A percentile compares a stretch with the other conserved stretches of the same genome.
phyloP scores from a whole-genome alignment of 2,888 invertebrate genomes.

The Oxyteleia sp. region DNA sequence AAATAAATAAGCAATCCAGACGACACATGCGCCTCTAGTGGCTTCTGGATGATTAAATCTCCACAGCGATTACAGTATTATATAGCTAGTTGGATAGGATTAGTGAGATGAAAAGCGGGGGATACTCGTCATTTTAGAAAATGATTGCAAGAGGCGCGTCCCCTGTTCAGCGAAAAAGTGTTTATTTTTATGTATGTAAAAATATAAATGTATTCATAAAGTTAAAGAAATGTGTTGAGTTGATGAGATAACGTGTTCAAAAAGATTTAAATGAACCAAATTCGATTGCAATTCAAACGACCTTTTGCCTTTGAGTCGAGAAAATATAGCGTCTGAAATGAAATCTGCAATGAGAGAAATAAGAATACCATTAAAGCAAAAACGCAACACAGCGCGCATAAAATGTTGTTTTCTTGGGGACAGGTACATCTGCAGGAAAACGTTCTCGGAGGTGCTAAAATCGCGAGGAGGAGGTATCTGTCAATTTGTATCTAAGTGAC shows the following conservation, averaged over 20 bases:
- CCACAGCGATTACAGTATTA: too few species aligned
- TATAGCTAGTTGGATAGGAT: too few species aligned
- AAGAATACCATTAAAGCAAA: constrained; percentile 58
- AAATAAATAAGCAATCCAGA: too few species aligned
- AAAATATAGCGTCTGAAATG: constrained; percentile 44
- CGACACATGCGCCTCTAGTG: too few species aligned
- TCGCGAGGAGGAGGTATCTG: constrained; percentile 75
- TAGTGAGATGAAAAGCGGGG: too few species aligned
- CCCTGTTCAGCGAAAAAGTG: not conserved
- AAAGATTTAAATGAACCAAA: constrained; percentile 58
- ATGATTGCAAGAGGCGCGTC: too few species aligned
- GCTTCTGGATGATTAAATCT: too few species aligned
- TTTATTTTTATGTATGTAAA: constrained; percentile 10
- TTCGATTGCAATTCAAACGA: constrained; percentile 65
- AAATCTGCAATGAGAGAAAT: constrained; percentile 53
- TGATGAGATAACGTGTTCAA: constrained; percentile 52
- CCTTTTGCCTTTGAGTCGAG: constrained; percentile 46
- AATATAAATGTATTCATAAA: constrained; percentile 36
- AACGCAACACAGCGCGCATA: constrained; percentile 21
- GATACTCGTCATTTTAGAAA: too few species aligned
- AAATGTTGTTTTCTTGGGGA: constrained; percentile 52
- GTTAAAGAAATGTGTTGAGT: constrained; percentile 35
- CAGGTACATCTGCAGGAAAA: constrained; percentile 41
- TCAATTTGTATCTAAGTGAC: constrained; percentile 80
- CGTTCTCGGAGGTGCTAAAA: constrained; percentile 60